Conservation (phyloP, 1,140 invertebrate species). For the Luehdorfia chinensis region DNA sequence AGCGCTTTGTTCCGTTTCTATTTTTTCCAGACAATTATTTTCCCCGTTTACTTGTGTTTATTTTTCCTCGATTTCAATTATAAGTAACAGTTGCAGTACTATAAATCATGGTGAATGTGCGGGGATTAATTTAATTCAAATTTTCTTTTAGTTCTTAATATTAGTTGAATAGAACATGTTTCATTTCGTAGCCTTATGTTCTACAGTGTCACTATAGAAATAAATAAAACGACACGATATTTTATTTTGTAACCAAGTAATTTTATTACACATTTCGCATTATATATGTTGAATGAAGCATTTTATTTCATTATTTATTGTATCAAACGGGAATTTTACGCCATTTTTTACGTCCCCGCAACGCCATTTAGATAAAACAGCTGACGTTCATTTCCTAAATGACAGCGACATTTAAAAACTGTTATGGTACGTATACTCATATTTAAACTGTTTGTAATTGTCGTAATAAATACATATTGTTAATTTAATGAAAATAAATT, state of each 20-base stretch:
- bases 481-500: no score
- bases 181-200: no score
- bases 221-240: no score
- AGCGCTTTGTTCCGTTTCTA: constrained; percentile 33
- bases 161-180: no score
- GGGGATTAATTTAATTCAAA: no score
- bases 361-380: constrained; percentile 70
- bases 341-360: constrained; percentile 64
- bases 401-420: constrained; percentile 32
- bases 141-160: no score
- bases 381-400: constrained; percentile 63
- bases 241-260: constrained; percentile 7
- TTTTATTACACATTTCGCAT: constrained; percentile 8
- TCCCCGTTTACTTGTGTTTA: constrained; percentile 27
- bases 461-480: no score
- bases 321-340: constrained; percentile 66
- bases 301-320: constrained; percentile 72
- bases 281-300: constrained; percentile 28
- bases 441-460: background rate
- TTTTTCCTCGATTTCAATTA: constrained; percentile 25
- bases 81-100: background rate
- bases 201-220: no score
- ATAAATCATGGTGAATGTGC: no score
- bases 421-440: constrained; percentile 22
- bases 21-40: constrained; percentile 34